Evolutionary conservation across 2,888 invertebrate genomes (phyloP).

Genomic region (Andrena camellia): DNA sequence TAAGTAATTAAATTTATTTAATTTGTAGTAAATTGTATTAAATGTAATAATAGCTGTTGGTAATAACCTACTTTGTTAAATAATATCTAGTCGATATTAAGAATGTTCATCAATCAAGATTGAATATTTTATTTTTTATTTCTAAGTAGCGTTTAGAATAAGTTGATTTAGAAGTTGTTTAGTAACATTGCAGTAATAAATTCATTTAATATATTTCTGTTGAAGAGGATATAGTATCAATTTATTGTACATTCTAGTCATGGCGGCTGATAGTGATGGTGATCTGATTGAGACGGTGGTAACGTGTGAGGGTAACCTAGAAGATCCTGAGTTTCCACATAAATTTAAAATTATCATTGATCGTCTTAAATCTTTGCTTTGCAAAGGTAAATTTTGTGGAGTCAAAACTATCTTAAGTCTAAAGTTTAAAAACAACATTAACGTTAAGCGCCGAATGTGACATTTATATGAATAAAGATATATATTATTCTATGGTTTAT

Average conservation of each 20-base stretch:
- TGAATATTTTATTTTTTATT: not conserved
- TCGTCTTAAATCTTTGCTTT: constrained; percentile 92
- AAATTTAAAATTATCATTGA: constrained; percentile 92
- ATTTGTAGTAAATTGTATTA: constrained; percentile 81
- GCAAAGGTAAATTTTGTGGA: constrained; percentile 87
- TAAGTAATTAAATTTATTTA: constrained; percentile 85
- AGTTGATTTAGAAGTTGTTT: not conserved
- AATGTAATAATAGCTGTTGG: constrained; percentile 11
- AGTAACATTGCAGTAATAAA: not conserved
- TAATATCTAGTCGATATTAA: not conserved
- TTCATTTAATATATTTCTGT: not conserved
- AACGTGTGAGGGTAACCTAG: constrained; percentile 96
- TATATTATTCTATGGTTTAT: constrained; percentile 53
- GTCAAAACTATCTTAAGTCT: constrained; percentile 12
- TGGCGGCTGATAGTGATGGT: constrained; percentile 95
- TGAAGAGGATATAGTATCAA: not conserved
- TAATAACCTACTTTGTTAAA: not conserved
- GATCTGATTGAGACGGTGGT: constrained; percentile 92
- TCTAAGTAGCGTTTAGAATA: not conserved
- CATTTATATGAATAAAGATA: not conserved
- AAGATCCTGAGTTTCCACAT: constrained; percentile 94
- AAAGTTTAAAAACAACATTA: not conserved
- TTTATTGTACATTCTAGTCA: constrained; percentile 84
- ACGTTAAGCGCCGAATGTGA: not conserved
- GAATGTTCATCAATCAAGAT: not conserved